These are phyloP conservation scores for Orbicella faveolata DNA, from an alignment of 64 coral and sea anemone species.

Conservation along the genomic window DNA sequence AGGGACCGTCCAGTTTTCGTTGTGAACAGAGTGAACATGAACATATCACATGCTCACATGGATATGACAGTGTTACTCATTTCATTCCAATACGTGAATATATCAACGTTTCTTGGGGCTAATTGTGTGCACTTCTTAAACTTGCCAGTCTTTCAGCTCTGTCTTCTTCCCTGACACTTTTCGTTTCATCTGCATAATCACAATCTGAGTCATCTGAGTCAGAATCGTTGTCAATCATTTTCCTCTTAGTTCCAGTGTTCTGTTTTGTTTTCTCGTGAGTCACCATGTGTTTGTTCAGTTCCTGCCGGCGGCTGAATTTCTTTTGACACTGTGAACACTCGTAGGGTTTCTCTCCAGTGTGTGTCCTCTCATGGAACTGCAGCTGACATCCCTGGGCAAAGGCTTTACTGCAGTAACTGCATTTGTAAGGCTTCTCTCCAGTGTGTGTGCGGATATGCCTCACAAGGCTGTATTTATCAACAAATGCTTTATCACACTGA, in stretches of 20 bases:
- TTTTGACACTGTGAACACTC: not conserved
- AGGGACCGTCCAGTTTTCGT: no score
- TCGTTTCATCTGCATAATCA: not conserved
- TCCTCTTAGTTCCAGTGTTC: not conserved
- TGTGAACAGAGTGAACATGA: no score
- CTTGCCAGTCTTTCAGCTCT: not conserved
- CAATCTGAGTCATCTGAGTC: not conserved
- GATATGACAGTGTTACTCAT: no score
- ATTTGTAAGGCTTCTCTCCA: slow-evolving; percentile 29
- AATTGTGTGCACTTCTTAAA: not conserved
- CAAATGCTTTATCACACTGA: slow-evolving; percentile 13
- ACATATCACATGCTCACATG: no score
- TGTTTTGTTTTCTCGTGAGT: not conserved
- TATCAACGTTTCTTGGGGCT: not conserved
- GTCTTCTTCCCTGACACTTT: not conserved
- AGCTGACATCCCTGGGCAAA: slow-evolving; percentile 4
- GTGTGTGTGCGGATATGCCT: not conserved
- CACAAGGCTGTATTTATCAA: not conserved
- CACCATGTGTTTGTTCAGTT: not conserved
- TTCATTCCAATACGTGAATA: no score
- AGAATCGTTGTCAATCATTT: not conserved
- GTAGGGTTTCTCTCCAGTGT: not conserved
- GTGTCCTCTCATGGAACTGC: slow-evolving; percentile 5
- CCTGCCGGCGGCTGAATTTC: not conserved
- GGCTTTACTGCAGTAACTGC: not conserved